Percentiles rank a stretch among this genome's conserved stretches.
phyloP scores from a whole-genome alignment of 2,113 vertebrate genomes.

The Centropus bengalensis region DNA sequence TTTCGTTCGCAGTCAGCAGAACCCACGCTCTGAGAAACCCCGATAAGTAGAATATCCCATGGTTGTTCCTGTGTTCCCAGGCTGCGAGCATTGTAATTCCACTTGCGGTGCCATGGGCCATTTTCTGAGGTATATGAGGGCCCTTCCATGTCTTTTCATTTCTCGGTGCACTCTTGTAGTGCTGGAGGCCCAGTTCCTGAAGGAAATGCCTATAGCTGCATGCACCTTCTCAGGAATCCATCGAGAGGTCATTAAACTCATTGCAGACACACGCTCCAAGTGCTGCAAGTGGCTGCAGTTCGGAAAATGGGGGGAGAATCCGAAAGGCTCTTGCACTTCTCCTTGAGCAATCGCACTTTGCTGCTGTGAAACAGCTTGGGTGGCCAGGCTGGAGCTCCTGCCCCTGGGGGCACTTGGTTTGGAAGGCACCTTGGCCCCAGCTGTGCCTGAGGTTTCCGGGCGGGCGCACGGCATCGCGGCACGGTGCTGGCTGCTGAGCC shows the following conservation, averaged over 20 bases:
- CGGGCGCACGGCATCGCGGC: too few species aligned
- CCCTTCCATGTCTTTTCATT: not conserved
- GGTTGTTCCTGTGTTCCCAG: not conserved
- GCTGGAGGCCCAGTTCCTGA: not conserved
- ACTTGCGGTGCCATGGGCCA: not conserved
- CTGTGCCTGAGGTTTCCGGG: too few species aligned
- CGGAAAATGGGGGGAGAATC: not conserved
- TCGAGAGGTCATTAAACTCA: not conserved
- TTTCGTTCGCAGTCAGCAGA: conserved; percentile 65
- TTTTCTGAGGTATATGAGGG: not conserved
- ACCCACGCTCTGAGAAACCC: not conserved
- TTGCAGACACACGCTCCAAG: not conserved
- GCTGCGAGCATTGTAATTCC: not conserved
- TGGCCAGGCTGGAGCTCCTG: not conserved
- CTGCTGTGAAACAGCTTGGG: not conserved
- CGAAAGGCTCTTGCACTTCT: not conserved
- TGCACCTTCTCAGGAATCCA: not conserved
- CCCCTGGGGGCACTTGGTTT: not conserved
- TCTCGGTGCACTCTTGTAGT: not conserved
- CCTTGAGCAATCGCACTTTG: not conserved
- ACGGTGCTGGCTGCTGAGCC: too few species aligned
- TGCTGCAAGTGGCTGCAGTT: not conserved
- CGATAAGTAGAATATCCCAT: not conserved
- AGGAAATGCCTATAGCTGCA: not conserved
- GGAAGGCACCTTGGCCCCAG: not conserved